A percentile compares a stretch with the other conserved stretches of the same genome.
Conservation (phyloP, 2,888 invertebrate species). For the Drosophila infuscata region DNA sequence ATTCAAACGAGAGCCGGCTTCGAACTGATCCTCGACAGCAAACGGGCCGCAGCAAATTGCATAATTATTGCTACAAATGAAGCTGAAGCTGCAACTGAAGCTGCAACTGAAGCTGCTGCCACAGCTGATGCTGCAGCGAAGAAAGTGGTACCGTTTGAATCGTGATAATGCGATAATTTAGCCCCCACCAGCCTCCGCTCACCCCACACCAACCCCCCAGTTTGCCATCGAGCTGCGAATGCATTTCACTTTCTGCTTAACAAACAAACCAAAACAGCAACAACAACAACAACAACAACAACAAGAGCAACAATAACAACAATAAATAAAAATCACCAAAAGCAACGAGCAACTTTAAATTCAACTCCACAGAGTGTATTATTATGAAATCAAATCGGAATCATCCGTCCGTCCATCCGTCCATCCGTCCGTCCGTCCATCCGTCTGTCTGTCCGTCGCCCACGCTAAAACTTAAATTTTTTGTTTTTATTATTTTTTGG, state of each 20-base stretch:
- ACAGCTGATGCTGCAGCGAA: constrained; percentile 30
- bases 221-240: constrained; percentile 39
- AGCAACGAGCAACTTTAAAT: constrained; percentile 34
- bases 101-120: neutral
- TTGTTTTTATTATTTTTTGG: neutral
- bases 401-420: constrained; percentile 2
- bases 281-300: constrained; percentile 21
- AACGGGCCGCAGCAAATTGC: constrained; percentile 68
- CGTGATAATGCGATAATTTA: constrained; percentile 79
- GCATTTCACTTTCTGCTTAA: constrained; percentile 74
- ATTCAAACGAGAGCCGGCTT: constrained; percentile 17
- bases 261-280: constrained; percentile 65
- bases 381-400: constrained; percentile 71
- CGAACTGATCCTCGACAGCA: constrained; percentile 38
- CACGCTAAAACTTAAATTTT: constrained; percentile 59
- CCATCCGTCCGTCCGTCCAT: too few species aligned
- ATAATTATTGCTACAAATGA: constrained; percentile 80
- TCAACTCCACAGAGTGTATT: constrained; percentile 55
- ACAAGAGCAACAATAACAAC: constrained; percentile 15
- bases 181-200: constrained; percentile 7
- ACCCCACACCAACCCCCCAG: neutral
- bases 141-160: constrained; percentile 81
- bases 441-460: constrained; percentile 54
- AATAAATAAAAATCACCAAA: constrained; percentile 50
- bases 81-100: constrained; percentile 46